phyloP scores from a whole-genome alignment of 2,797 vertebrate genomes.

The Argentina silus region DNA sequence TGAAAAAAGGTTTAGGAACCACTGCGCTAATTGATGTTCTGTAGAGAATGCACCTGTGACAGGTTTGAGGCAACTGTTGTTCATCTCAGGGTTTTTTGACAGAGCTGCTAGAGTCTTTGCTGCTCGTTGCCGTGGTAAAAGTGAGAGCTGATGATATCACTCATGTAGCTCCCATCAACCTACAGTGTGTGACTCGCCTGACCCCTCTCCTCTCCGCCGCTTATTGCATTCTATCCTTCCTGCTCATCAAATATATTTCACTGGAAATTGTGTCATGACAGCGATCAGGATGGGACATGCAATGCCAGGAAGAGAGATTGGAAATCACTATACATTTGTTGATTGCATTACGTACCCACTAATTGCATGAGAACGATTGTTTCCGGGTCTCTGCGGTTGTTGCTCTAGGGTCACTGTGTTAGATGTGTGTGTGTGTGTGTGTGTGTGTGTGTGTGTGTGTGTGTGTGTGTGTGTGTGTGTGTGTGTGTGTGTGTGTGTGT shows the following conservation, averaged over 20 bases:
- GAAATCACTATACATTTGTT: conserved; percentile 44
- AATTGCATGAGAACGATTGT: conserved; percentile 48
- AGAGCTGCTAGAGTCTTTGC: conserved; percentile 13
- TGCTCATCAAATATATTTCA: conserved; percentile 59
- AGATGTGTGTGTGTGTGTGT: too few relatives aligned
- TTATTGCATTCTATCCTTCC: conserved; percentile 47
- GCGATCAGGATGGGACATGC: conserved; percentile 25
- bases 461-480: too few relatives aligned
- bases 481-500: too few relatives aligned
- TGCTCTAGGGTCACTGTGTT: too few relatives aligned
- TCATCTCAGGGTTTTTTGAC: background rate
- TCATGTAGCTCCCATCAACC: conserved; percentile 21
- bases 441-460: too few relatives aligned
- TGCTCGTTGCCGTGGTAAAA: conserved; percentile 32
- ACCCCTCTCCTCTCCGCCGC: conserved; percentile 30
- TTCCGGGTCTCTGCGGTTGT: conserved; percentile 29
- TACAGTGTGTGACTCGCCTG: conserved; percentile 7
- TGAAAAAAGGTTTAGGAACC: too few relatives aligned
- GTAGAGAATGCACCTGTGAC: background rate
- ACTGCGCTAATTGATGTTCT: background rate
- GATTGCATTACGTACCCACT: conserved; percentile 43
- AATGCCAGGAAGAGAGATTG: conserved; percentile 45
- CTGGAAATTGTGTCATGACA: conserved; percentile 52
- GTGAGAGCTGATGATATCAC: conserved; percentile 20
- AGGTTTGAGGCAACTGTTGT: background rate